These are phyloP conservation scores for Carabus problematicus DNA, from an alignment of 2,888 invertebrate genomes.

Conservation along the genomic window DNA sequence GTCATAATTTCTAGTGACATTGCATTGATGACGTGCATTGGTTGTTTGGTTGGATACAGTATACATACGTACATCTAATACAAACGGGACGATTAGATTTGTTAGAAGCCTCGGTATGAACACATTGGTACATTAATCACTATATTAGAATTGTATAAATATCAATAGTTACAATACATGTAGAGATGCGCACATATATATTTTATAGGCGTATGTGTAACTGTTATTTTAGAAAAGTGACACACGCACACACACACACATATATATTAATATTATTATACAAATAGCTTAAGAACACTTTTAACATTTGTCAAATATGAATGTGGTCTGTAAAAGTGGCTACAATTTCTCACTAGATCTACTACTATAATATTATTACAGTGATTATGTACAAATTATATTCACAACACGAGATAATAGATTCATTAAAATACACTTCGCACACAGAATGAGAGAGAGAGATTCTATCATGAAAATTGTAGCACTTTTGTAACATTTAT, in stretches of 20 bases:
- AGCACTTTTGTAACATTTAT: no score
- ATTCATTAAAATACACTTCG: no score
- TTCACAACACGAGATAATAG: neutral
- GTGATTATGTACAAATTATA: conserved; percentile 40
- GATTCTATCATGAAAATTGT: conserved; percentile 18
- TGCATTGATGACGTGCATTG: no score
- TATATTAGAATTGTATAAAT: conserved; percentile 23
- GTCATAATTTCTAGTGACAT: no score
- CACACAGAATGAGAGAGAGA: no score
- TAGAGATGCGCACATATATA: neutral
- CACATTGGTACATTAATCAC: conserved; percentile 35
- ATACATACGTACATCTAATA: conserved; percentile 26
- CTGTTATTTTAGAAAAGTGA: neutral
- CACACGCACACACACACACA: no score
- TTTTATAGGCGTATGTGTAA: neutral
- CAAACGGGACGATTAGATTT: conserved; percentile 18
- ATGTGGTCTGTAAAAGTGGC: conserved; percentile 26
- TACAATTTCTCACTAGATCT: conserved; percentile 30
- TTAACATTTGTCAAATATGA: conserved; percentile 37
- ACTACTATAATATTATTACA: conserved; percentile 19
- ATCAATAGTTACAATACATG: neutral
- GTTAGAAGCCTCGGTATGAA: conserved; percentile 36
- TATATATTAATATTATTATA: no score
- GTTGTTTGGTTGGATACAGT: no score
- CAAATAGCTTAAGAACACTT: conserved; percentile 35